Base-by-base conservation (phyloP, 2,888 invertebrate genomes). In the Sarcophaga caerulescens region DNA sequence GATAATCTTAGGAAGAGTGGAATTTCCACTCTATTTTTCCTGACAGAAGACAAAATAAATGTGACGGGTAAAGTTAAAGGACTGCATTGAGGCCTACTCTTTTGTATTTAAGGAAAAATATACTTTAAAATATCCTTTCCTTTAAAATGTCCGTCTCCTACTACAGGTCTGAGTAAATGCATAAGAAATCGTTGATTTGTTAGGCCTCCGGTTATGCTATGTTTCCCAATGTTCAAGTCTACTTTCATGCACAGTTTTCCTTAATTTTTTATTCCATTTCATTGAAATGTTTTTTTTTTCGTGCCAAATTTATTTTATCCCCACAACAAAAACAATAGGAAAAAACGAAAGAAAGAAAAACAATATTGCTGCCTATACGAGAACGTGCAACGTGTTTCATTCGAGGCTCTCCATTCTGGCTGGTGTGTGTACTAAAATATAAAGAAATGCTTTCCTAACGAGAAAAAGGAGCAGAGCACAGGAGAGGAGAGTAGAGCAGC, bases 221-320 rank as follows among this genome's bases (percentile, higher is more conserved):
- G 66, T 74, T 63, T 74, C 74, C 77, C 74, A 84, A 70, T 84
- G 74, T 84, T 84, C 69, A 74, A 81, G 65, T 71, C 77, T 71
- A 57, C 35, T 77, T 76, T 70, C 59, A 12, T 62, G 17, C 17
- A 4, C 17, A 14, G 52, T 52, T 63, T 81, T 59, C 44, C 73
- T n/a, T 25, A 25, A 47, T 21, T 35, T 59, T 45, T 23, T 66
- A 3, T 14, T 66, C 19, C 12, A 65, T 70, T 63, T 17, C 74
- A 25, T 77, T 71, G 66, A 71, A 80, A 62, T 17, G 47, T 63
- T 35, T 80, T 52, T 4, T 45, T 63, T 23, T 77, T 77, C 45
- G n/a, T 59, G 57, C 75, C 75, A 71, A 74, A 65, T 78, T 81
- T 35, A 81, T 85, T 35, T 35, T 35, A 35, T 35, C 1, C 10